phyloP scores from a whole-genome alignment of 2,113 vertebrate genomes.

The Labeo rohita region DNA sequence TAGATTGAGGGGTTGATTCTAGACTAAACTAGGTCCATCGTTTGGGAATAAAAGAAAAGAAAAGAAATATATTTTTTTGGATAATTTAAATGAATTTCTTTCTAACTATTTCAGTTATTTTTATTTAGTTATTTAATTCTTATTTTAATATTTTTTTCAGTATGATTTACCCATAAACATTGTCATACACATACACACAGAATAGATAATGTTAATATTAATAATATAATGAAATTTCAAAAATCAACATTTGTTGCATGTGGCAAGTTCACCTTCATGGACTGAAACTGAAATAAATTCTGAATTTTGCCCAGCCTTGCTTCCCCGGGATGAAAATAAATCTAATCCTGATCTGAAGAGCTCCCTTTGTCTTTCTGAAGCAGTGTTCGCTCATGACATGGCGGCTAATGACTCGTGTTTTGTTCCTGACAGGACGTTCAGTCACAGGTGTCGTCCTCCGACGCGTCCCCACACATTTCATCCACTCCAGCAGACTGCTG shows the following conservation, averaged over 20 bases:
- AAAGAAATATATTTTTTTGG: too few species aligned
- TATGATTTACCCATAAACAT: too few species aligned
- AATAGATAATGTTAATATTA: too few species aligned
- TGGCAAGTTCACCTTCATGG: not conserved
- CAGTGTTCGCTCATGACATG: constrained; percentile 1
- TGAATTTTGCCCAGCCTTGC: constrained; percentile 3
- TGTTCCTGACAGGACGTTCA: constrained; percentile 1
- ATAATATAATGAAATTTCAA: not conserved
- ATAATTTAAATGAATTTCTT: too few species aligned
- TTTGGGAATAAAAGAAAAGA: not conserved
- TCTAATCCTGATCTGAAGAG: not conserved
- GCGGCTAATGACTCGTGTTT: constrained; percentile 5
- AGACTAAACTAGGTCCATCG: not conserved
- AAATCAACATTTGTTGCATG: not conserved
- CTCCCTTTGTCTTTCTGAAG: not conserved
- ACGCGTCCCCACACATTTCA: constrained; percentile 29
- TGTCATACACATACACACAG: too few species aligned
- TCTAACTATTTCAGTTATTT: too few species aligned
- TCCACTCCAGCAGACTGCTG: constrained; percentile 53
- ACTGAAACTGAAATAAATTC: not conserved
- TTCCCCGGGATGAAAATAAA: not conserved
- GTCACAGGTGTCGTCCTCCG: constrained; percentile 10
- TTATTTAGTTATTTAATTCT: too few species aligned
- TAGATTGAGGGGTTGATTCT: not conserved
- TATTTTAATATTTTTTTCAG: too few species aligned